Evolutionary conservation across 1,140 invertebrate species (phyloP), one percentile per base, ranked within the genome.

Genomic region (Trichogramma pretiosum): DNA sequence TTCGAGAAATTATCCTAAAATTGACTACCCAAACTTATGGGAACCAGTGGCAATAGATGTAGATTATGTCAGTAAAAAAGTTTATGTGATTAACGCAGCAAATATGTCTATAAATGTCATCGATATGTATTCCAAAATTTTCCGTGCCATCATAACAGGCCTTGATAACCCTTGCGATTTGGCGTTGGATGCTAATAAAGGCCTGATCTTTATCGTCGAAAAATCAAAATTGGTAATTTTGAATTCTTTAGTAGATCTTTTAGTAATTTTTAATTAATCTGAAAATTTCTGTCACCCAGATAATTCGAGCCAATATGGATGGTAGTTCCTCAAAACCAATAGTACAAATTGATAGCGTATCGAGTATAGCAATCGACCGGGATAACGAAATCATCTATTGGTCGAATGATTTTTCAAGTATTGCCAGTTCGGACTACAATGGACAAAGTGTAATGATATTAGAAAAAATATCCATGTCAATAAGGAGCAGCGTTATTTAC

Each of bases 271-370:
- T n/a, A n/a, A n/a, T n/a, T n/a, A n/a, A n/a, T n/a, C n/a, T n/a
- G n/a, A n/a, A n/a, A n/a, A n/a, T n/a, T n/a, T n/a, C n/a, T n/a
- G n/a, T n/a, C n/a, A n/a, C n/a, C 7, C 45, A 37, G 40, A 42
- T 42, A 32, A 32, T 42, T 3, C 14, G 28, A 32, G 40, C 40
- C 13, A 42, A 42, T 18, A 42, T 42, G 40, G 40, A 42, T 7
- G 40, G 40, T 28, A 42, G 16, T 11, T 32, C 40, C 0, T 11
- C 18, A 2, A 16, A 17, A 3, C 3, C 14, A 3, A 32, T 42
- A 19, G 13, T 42, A 19, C 26, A 42, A 8, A 32, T 24, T 18
- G 17, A 11, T 7, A 42, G 21, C 5, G 22, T 42, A 4, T 42
- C 40, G 22, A 28, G 26, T 3, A 17, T 42, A 10, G 14, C 26